Conservation (phyloP, 2,113 vertebrate species). For the Saccopteryx bilineata region DNA sequence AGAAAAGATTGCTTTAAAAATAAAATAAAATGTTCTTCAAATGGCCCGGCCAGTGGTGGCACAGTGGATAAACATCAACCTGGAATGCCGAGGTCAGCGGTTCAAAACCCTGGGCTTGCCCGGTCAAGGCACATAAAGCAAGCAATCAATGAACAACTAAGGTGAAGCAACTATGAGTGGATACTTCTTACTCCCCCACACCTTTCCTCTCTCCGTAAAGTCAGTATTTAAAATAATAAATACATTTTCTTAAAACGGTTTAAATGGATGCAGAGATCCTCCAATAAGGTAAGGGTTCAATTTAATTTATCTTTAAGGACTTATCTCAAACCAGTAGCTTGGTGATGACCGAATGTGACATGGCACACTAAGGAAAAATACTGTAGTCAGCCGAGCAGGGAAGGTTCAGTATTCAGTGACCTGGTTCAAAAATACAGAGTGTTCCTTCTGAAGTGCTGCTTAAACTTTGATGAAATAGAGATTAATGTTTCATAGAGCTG, state of each 20-base stretch:
- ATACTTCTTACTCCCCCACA: too few species aligned
- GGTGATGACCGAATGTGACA: not conserved
- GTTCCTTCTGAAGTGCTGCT: slow-evolving; percentile 37
- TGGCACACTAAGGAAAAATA: not conserved
- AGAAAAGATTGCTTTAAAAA: not conserved
- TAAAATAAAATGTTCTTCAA: slow-evolving; percentile 46
- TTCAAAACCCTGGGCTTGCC: too few species aligned
- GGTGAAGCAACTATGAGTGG: too few species aligned
- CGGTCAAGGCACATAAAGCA: too few species aligned
- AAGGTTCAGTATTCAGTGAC: not conserved
- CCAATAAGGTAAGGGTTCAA: not conserved
- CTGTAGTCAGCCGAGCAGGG: not conserved
- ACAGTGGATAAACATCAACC: too few species aligned
- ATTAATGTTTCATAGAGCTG: slow-evolving; percentile 70
- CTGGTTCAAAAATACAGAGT: slow-evolving; percentile 50
- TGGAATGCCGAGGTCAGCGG: too few species aligned
- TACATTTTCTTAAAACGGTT: not conserved
- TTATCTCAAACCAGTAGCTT: not conserved
- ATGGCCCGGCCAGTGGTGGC: too few species aligned
- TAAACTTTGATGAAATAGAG: slow-evolving; percentile 70
- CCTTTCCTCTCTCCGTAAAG: too few species aligned
- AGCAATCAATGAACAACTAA: too few species aligned
- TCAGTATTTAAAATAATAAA: too few species aligned
- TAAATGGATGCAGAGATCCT: not conserved
- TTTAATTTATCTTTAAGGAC: not conserved